Conservation (phyloP, 1,140 invertebrate genomes). For the Tetramorium simillimum region DNA sequence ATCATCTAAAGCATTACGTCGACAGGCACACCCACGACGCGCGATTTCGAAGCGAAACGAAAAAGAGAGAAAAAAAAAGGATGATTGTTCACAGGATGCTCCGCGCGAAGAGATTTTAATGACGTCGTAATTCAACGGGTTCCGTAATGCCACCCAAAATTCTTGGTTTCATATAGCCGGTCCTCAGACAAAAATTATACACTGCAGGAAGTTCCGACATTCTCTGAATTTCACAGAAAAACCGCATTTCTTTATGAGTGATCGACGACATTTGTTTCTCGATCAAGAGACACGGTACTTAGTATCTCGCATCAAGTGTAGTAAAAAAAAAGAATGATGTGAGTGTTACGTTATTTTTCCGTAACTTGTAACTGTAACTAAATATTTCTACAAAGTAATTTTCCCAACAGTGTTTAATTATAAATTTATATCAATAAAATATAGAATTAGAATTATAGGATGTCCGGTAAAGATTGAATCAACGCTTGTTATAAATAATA, state of each 20-base stretch:
- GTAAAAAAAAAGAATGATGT: too few species aligned
- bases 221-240: not conserved
- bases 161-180: constrained; percentile 1
- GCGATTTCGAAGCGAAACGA: not conserved
- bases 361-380: too few species aligned
- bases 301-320: too few species aligned
- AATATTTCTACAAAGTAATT: too few species aligned
- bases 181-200: not conserved
- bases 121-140: constrained; percentile 67
- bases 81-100: not conserved
- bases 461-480: too few species aligned
- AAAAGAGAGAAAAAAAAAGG: constrained; percentile 12
- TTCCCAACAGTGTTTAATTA: too few species aligned
- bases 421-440: too few species aligned
- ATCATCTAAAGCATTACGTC: not conserved
- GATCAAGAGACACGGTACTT: not conserved
- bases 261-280: not conserved
- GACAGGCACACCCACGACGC: constrained; percentile 48
- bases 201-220: not conserved
- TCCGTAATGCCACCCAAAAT: constrained; percentile 36
- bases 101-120: constrained; percentile 66
- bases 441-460: too few species aligned
- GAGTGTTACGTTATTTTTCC: too few species aligned
- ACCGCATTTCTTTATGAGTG: not conserved
- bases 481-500: too few species aligned